Conservation (phyloP, 2,797 vertebrate species). For the Gephyroberyx darwinii region DNA sequence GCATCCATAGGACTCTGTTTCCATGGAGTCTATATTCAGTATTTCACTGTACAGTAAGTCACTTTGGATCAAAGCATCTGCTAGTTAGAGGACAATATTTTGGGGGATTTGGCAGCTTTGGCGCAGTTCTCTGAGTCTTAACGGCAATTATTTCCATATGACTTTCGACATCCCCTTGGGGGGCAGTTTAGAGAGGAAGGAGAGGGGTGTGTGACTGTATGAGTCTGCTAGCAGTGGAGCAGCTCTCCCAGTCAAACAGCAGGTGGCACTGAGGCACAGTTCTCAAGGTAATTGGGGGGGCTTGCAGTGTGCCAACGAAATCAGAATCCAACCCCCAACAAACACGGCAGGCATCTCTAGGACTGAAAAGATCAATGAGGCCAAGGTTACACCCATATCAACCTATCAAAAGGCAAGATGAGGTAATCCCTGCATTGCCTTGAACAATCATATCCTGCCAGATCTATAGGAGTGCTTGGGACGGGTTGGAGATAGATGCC, state of each 20-base stretch:
- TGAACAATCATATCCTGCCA: too few relatives aligned
- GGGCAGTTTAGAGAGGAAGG: constrained; percentile 58
- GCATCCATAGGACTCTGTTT: constrained; percentile 36
- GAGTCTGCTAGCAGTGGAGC: constrained; percentile 43
- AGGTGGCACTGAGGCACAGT: constrained; percentile 77
- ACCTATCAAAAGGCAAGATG: constrained; percentile 71
- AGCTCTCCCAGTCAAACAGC: constrained; percentile 66
- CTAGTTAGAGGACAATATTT: constrained; percentile 71
- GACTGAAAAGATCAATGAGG: constrained; percentile 49
- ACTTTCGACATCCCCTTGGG: constrained; percentile 67
- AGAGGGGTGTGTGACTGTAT: constrained; percentile 13
- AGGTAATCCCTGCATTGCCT: constrained; percentile 67
- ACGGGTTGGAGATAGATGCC: constrained; percentile 48
- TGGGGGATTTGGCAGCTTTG: constrained; percentile 76
- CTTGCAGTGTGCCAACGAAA: constrained; percentile 18
- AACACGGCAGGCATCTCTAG: constrained; percentile 36
- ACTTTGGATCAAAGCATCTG: constrained; percentile 79
- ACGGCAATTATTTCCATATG: constrained; percentile 76
- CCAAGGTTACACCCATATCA: constrained; percentile 57
- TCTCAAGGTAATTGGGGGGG: constrained; percentile 50
- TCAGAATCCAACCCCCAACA: constrained; percentile 1
- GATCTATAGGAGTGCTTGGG: neutral
- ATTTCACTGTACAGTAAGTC: constrained; percentile 71
- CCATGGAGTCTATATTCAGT: constrained; percentile 43
- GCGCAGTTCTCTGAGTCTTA: constrained; percentile 76